Conservation (phyloP, 1,140 invertebrate genomes). For the Aphaenogaster ashmeadi region DNA sequence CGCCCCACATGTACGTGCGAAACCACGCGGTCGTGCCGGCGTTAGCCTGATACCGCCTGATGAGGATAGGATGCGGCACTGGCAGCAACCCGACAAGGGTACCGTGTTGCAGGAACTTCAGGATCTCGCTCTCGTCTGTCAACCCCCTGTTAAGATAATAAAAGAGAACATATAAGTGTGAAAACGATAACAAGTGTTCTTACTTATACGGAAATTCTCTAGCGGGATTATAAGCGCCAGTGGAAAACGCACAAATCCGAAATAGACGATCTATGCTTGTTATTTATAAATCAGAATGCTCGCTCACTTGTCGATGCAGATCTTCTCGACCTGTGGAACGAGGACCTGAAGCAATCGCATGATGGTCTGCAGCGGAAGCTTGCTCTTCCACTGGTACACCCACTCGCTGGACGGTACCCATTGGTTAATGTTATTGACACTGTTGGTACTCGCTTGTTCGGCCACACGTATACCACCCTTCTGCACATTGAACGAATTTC, state of each 20-base stretch:
- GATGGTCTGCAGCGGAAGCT: constrained; percentile 99
- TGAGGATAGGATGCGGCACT: constrained; percentile 99
- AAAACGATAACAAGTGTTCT: background rate
- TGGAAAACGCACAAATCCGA: background rate
- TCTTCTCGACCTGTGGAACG: constrained; percentile 99
- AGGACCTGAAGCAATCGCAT: constrained; percentile 99
- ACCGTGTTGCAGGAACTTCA: constrained; percentile 99
- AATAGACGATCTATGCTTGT: background rate
- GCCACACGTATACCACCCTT: constrained; percentile 86
- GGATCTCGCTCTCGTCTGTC: constrained; percentile 99
- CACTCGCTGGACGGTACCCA: constrained; percentile 97
- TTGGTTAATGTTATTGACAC: constrained; percentile 79
- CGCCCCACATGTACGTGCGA: constrained; percentile 99
- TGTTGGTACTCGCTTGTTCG: constrained; percentile 74
- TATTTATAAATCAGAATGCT: constrained; percentile 68
- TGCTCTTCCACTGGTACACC: constrained; percentile 98
- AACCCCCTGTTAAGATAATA: constrained; percentile 91
- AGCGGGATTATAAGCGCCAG: background rate
- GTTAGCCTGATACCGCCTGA: constrained; percentile 99
- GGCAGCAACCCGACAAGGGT: constrained; percentile 99
- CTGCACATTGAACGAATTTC: constrained; percentile 73
- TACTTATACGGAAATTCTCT: background rate
- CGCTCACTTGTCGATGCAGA: constrained; percentile 99
- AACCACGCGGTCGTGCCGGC: constrained; percentile 99
- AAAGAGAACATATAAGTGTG: constrained; percentile 22